Percentiles rank a stretch among this genome's conserved stretches.
phyloP scores from a whole-genome alignment of 1,140 invertebrate species.

The Nasonia longicornis region DNA sequence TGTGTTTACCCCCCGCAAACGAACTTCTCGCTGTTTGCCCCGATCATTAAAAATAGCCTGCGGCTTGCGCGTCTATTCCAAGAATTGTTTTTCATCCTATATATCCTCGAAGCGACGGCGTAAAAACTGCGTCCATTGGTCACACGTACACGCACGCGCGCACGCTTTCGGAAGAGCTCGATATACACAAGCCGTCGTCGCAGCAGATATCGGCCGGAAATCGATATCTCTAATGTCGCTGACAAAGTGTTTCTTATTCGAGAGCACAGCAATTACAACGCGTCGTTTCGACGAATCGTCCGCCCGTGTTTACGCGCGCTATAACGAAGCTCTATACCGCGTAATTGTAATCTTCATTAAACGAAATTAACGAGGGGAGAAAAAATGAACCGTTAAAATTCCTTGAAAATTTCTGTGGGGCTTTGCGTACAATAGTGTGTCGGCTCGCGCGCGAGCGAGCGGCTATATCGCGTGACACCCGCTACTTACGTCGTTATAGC shows the following conservation, averaged over 20 bases:
- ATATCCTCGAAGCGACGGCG: neutral
- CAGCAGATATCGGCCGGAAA: conserved; percentile 33
- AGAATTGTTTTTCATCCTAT: neutral
- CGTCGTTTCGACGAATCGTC: neutral
- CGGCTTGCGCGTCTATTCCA: neutral
- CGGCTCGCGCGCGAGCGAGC: too few species aligned
- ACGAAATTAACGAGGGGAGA: neutral
- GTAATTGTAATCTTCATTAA: conserved; percentile 9
- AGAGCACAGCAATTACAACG: conserved; percentile 23
- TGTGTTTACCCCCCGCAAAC: neutral
- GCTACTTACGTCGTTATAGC: neutral
- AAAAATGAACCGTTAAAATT: neutral
- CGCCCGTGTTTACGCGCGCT: neutral
- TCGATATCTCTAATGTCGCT: conserved; percentile 49
- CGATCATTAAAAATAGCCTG: neutral
- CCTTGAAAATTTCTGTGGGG: neutral
- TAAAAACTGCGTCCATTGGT: neutral
- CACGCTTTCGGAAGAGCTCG: neutral
- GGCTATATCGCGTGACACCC: conserved; percentile 17
- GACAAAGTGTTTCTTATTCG: conserved; percentile 44
- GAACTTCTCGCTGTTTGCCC: neutral
- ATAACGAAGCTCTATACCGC: neutral
- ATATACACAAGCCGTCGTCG: neutral
- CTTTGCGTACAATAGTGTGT: too few species aligned
- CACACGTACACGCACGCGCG: neutral